Conservation (phyloP, 2,113 vertebrate species). For the Percina caprodes region DNA sequence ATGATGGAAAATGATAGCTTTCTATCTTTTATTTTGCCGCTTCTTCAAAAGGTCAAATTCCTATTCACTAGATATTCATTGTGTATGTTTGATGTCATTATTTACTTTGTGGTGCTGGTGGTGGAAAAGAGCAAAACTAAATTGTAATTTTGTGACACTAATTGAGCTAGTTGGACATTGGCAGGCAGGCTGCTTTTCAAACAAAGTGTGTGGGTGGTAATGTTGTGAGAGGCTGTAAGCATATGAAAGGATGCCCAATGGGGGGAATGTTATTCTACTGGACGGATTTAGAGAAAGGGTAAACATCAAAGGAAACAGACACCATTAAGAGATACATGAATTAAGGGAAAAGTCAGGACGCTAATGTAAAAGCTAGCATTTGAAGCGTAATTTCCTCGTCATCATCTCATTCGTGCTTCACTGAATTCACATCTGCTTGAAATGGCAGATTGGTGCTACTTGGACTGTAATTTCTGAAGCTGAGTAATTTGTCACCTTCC, state of each 20-base stretch:
- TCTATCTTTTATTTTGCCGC: conserved; percentile 15
- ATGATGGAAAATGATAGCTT: conserved; percentile 24
- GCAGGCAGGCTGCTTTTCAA: conserved; percentile 47
- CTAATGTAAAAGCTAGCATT: background rate
- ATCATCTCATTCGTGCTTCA: conserved; percentile 18
- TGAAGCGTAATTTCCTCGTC: background rate
- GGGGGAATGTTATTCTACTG: conserved; percentile 36
- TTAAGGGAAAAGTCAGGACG: background rate
- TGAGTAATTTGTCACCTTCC: conserved; percentile 63
- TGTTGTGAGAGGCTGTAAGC: conserved; percentile 50
- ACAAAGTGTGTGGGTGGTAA: conserved; percentile 52
- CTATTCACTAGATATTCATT: background rate
- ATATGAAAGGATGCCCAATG: conserved; percentile 46
- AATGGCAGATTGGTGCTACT: conserved; percentile 37
- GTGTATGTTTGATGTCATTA: background rate
- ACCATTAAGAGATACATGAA: conserved; percentile 14
- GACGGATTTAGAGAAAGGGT: conserved; percentile 19
- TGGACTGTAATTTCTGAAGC: conserved; percentile 54
- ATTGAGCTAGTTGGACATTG: conserved; percentile 41
- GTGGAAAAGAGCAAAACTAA: conserved; percentile 4
- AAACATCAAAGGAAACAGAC: conserved; percentile 22
- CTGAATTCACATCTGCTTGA: conserved; percentile 51
- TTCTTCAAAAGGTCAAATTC: conserved; percentile 20
- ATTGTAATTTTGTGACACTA: conserved; percentile 35
- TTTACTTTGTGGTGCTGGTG: background rate